These are phyloP conservation scores for Merluccius polli DNA, from an alignment of 2,797 vertebrate species.

Conservation along the genomic window DNA sequence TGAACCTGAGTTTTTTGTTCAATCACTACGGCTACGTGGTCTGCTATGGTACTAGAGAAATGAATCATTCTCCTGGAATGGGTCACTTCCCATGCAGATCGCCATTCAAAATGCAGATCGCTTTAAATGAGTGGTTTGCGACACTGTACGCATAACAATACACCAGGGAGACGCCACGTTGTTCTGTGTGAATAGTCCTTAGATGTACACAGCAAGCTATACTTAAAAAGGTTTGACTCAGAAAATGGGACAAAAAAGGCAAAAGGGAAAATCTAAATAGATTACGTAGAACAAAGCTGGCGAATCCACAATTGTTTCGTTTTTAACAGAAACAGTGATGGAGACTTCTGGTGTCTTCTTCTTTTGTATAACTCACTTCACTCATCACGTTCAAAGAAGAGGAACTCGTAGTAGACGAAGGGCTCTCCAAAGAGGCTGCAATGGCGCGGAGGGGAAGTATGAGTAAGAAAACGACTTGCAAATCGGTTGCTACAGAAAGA, in stretches of 20 bases:
- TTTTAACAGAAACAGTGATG: neutral
- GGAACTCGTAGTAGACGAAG: neutral
- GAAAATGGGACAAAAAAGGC: neutral
- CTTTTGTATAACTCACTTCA: neutral
- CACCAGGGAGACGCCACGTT: neutral
- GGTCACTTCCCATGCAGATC: neutral
- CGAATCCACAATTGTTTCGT: neutral
- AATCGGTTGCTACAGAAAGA: constrained; percentile 2
- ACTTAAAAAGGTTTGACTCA: constrained; percentile 2
- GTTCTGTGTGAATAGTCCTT: neutral
- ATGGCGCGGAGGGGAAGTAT: neutral
- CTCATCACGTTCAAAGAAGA: constrained; percentile 9
- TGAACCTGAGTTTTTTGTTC: too few relatives aligned
- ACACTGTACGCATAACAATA: neutral
- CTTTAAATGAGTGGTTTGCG: neutral
- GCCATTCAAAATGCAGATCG: neutral
- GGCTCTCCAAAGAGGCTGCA: neutral
- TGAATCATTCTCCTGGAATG: neutral
- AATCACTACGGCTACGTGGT: too few relatives aligned
- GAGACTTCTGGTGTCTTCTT: neutral
- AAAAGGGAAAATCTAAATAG: neutral
- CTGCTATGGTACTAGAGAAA: too few relatives aligned
- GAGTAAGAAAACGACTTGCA: constrained; percentile 15
- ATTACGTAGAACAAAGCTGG: neutral
- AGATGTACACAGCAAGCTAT: neutral